These are phyloP conservation scores for Carettochelys insculpta DNA, from an alignment of 2,113 vertebrate species.

Conservation along the genomic window DNA sequence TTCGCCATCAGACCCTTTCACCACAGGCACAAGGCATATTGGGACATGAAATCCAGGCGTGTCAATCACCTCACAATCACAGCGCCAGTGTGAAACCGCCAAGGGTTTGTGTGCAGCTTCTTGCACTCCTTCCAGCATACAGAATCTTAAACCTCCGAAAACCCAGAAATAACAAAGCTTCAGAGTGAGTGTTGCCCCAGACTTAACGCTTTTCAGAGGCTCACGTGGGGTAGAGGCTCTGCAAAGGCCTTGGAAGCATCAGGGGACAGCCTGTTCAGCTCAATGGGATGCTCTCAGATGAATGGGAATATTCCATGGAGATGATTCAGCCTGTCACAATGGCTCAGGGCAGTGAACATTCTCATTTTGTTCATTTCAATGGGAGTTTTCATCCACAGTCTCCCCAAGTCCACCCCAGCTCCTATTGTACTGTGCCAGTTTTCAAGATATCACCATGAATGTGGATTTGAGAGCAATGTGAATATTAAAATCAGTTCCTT, in stretches of 20 bases:
- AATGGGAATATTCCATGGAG: background rate
- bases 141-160: background rate
- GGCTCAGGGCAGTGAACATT: background rate
- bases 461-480: background rate
- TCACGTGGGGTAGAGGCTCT: background rate
- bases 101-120: background rate
- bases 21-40: background rate
- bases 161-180: background rate
- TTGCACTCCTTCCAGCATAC: background rate
- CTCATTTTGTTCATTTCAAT: background rate
- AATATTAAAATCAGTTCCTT: background rate
- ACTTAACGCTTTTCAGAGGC: background rate
- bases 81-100: background rate
- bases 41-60: background rate
- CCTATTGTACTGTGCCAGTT: background rate
- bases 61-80: background rate
- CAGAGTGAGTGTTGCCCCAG: background rate
- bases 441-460: background rate
- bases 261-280: too few relatives aligned
- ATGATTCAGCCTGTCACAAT: background rate
- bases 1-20: background rate
- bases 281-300: background rate
- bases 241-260: too few relatives aligned
- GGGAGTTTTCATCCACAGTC: background rate
- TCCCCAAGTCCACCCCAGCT: background rate